Evolutionary conservation across 2,113 vertebrate genomes (phyloP).

Genomic region (Tyrannus savana): DNA sequence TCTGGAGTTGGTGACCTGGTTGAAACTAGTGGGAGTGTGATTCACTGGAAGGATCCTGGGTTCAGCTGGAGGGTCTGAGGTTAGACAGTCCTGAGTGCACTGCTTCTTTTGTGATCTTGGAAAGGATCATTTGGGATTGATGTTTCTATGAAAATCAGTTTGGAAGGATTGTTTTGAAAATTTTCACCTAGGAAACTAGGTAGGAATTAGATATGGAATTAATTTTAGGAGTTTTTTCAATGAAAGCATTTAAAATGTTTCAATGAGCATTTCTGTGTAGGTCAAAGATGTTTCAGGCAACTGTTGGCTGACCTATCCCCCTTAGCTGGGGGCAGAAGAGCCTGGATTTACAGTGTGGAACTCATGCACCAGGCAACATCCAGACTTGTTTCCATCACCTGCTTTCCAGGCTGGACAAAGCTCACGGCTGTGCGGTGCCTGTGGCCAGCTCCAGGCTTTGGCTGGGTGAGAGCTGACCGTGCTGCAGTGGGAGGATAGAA

Average conservation of each 20-base stretch:
- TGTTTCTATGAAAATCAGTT: background rate
- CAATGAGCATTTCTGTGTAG: background rate
- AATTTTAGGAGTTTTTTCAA: background rate
- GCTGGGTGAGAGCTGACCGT: background rate
- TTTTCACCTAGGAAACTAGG: background rate
- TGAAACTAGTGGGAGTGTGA: background rate
- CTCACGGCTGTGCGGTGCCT: accelerated
- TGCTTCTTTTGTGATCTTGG: background rate
- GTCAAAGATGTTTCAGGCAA: background rate
- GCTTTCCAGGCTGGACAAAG: background rate
- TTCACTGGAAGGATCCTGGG: background rate
- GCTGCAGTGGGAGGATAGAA: background rate
- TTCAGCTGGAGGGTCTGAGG: background rate
- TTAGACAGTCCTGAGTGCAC: background rate
- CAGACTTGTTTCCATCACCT: background rate
- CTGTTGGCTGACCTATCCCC: background rate
- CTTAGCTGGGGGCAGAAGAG: background rate
- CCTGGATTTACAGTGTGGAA: background rate
- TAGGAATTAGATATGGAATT: background rate
- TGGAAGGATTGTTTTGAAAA: background rate
- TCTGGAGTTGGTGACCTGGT: background rate
- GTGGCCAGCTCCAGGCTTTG: background rate
- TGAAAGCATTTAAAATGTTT: background rate
- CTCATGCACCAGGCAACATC: background rate
- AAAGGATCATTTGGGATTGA: background rate